Evolutionary conservation across 2,113 vertebrate species (phyloP).

Genomic region (Channa argus): DNA sequence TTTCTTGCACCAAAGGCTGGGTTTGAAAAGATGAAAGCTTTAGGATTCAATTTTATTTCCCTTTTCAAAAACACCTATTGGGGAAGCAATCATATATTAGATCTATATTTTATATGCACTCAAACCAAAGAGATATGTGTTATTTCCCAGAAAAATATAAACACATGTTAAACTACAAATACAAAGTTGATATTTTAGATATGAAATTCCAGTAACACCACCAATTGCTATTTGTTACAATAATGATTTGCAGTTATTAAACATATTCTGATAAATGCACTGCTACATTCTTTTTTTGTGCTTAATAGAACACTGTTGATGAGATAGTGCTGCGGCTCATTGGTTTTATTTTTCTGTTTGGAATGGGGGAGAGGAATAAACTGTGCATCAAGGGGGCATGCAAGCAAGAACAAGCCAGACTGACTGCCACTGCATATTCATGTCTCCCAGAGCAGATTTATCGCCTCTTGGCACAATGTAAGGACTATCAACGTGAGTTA

Average conservation of each 20-base stretch:
- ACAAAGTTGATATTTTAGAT: not conserved
- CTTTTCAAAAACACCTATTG: not conserved
- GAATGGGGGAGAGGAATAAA: conserved; percentile 65
- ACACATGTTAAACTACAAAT: not conserved
- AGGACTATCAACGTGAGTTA: conserved; percentile 90
- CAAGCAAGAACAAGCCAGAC: conserved; percentile 72
- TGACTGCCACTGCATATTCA: conserved; percentile 85
- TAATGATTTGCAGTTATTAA: conserved; percentile 49
- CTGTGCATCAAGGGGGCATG: conserved; percentile 69
- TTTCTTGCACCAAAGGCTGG: not conserved
- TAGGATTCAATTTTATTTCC: not conserved
- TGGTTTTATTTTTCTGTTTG: conserved; percentile 80
- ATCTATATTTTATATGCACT: not conserved
- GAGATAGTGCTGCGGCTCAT: conserved; percentile 74
- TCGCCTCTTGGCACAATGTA: conserved; percentile 85
- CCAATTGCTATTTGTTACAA: conserved; percentile 15
- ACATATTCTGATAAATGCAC: conserved; percentile 52
- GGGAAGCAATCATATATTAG: not conserved
- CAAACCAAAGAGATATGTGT: not conserved
- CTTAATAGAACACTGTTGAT: conserved; percentile 69
- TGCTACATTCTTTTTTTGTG: conserved; percentile 47
- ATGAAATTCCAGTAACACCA: conserved; percentile 1
- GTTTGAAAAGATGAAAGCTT: not conserved
- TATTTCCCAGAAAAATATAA: not conserved
- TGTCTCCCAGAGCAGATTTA: conserved; percentile 86